These are phyloP conservation scores for Rhinella marina DNA, from an alignment of 2,797 vertebrate genomes.

Conservation along the genomic window DNA sequence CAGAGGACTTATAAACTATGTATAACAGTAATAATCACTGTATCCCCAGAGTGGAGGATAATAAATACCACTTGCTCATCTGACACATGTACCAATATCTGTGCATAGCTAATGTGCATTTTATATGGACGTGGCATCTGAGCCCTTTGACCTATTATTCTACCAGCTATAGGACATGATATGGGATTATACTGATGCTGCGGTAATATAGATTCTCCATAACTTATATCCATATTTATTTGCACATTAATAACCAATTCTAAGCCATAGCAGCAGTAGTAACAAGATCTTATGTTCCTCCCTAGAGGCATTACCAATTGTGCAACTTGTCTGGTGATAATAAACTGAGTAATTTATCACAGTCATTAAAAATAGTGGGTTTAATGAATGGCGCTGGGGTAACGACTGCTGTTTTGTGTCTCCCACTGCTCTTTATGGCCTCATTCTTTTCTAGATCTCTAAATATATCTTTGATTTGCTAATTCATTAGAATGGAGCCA, in stretches of 20 bases:
- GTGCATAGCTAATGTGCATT: too few species aligned
- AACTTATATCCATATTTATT: background rate
- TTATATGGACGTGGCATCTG: too few species aligned
- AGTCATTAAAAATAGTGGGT: constrained; percentile 26
- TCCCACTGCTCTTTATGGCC: constrained; percentile 39
- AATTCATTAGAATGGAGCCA: constrained; percentile 28
- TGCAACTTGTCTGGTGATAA: constrained; percentile 10
- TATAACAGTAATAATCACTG: too few species aligned
- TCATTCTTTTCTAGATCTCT: constrained; percentile 28
- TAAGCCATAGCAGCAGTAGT: background rate
- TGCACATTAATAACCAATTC: background rate
- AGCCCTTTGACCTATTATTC: too few species aligned
- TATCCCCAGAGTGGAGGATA: too few species aligned
- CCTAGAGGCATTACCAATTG: background rate
- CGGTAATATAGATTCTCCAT: background rate
- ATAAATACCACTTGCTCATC: too few species aligned
- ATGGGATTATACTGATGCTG: too few species aligned
- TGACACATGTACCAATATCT: too few species aligned
- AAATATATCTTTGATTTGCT: constrained; percentile 49
- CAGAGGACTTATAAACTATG: too few species aligned
- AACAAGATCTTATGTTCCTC: background rate
- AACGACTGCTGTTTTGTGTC: constrained; percentile 34
- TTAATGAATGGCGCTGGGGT: constrained; percentile 37
- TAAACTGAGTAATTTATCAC: constrained; percentile 38
- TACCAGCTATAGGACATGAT: too few species aligned